Base-by-base conservation (phyloP, 2,888 invertebrate species). In the Andrena fulva region DNA sequence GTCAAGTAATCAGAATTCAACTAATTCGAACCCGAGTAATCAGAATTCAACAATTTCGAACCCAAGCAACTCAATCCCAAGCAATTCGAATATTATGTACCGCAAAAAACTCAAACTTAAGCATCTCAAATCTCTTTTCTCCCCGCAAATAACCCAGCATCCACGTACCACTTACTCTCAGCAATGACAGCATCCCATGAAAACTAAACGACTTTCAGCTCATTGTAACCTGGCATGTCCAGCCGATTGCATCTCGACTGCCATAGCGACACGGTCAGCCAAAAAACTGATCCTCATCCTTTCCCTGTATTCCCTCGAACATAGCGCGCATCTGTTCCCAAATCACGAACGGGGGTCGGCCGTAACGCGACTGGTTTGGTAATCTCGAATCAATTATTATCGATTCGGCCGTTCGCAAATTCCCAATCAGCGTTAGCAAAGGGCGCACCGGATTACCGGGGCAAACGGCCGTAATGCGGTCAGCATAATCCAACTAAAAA, bases 361-460 rank as follows among this genome's bases (percentile, higher is more conserved):
- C 67, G 60, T 42, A 67, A 59, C 56, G 62, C 77, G 67, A 33
- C 74, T 69, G 67, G 82, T 82, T 78, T 82, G 77, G 71, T 82
- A 82, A 84, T 82, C 78, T 82, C 77, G 82, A 84, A 84, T 84
- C 83, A 82, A 84, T 84, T 84, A 84, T 81, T 82, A 84, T 84
- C 82, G 83, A 84, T 82, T 72, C 62, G 74, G n/a, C 8, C 78
- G 74, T 27, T 77, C 67, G 78, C 82, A 78, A 82, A 84, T 84
- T 84, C 70, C 68, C 82, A 84, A 82, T 84, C 74, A 42, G 48
- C 64, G 71, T 62, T 29, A 56, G 67, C 71, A 73, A 85, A 83
- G 76, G 84, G 72, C 67, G 70, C 24, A 56, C 70, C 62, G 71
- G 80, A 83, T 85, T 85, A 85, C 67, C 77, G 68, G 73, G 71